These are phyloP conservation scores for Prolemur simus DNA, from an alignment of 2,113 vertebrate genomes.

Conservation along the genomic window DNA sequence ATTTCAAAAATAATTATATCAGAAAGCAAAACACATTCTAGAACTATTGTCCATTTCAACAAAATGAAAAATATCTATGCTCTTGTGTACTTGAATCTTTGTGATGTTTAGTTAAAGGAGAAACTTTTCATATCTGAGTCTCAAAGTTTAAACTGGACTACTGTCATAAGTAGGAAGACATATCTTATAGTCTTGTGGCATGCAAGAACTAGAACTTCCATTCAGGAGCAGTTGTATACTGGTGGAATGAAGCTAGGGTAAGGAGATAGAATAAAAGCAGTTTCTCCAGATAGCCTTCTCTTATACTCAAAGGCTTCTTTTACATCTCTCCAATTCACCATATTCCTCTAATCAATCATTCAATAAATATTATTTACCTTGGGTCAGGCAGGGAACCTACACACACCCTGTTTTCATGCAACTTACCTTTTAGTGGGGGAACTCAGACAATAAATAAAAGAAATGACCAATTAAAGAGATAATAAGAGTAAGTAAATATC, in stretches of 20 bases:
- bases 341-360: not conserved
- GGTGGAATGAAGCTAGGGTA: not conserved
- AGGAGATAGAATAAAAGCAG: not conserved
- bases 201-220: not conserved
- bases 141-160: not conserved
- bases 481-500: not conserved
- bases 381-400: not conserved
- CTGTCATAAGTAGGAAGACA: not conserved
- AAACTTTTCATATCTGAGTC: constrained; percentile 1
- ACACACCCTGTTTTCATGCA: not conserved
- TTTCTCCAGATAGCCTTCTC: not conserved
- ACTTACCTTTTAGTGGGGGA: not conserved
- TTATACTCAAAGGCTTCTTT: not conserved
- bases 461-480: not conserved
- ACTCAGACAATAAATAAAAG: not conserved
- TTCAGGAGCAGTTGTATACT: not conserved
- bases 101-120: not conserved
- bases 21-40: constrained; percentile 33
- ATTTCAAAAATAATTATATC: not conserved
- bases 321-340: not conserved
- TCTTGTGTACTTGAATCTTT: not conserved
- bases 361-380: not conserved
- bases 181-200: not conserved
- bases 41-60: not conserved
- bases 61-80: not conserved